Base-by-base conservation (phyloP, 2,113 vertebrate species). In the Platichthys stellatus region DNA sequence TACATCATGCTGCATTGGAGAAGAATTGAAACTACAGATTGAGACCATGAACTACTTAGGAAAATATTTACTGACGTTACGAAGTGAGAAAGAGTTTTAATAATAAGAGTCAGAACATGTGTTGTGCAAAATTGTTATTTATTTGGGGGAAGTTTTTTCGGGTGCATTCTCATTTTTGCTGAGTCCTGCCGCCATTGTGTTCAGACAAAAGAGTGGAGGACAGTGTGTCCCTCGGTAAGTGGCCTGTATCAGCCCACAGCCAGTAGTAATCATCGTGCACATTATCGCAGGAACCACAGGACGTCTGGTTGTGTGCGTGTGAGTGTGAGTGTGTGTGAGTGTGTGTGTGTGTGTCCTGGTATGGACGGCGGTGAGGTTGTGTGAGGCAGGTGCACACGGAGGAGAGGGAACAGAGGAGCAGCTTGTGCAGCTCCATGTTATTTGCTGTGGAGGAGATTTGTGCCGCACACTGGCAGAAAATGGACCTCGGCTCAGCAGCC, bases 231-330 rank as follows among this genome's bases (percentile, higher is more conserved):
- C 65, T 69, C 63, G 61, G 45, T 80, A 59, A 77, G 63, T 63
- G 59, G 59, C 61, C 2, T 1, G 61, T 43, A 56, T 45, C 40
- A 23, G 23, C 13, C 15, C 45, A 0, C 73, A 23, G 64, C 38
- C 40, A 58, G 70, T 67, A 74, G 75, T 79, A 76, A 70, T 82
- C 49, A 64, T 28, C 79, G 73, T 62, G 49, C 83, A 76, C 79
- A 62, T 63, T 74, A 59, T 77, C 49, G 43, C 64, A 69, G 59
- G 47, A 74, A 23, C 77, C 54, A 31, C 72, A 77, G 63, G 76
- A 54, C 20, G 61, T 63, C 49, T 66, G 64, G 23, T 1, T 57
- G 66, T 69, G 63, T 70, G 63, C 69, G 45, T 58, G 5, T 62
- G 10, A 59, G 60, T 60, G 60, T 63, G 58, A 28, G 57, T 49